phyloP scores from a whole-genome alignment of 2,888 invertebrate species.

The Chrysolina americana region DNA sequence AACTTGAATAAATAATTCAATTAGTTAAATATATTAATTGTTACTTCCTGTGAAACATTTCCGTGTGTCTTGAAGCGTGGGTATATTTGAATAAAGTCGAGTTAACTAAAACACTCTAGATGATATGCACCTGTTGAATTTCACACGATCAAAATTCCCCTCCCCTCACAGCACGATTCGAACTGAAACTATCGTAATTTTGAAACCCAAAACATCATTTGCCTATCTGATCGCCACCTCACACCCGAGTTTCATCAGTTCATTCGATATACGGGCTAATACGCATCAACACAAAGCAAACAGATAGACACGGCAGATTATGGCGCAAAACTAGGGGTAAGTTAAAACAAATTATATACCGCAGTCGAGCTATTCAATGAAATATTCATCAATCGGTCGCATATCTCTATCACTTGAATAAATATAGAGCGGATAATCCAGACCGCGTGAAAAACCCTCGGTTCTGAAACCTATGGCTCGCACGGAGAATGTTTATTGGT shows the following conservation, averaged over 20 bases:
- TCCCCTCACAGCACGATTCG: neutral
- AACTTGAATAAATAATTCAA: neutral
- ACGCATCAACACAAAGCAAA: conserved; percentile 5
- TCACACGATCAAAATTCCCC: conserved; percentile 17
- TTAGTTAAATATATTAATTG: neutral
- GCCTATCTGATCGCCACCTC: conserved; percentile 22
- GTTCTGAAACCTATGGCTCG: conserved; percentile 6
- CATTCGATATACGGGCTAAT: conserved; percentile 19
- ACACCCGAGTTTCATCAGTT: neutral
- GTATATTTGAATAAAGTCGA: neutral
- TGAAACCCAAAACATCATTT: neutral
- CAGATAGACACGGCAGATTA: conserved; percentile 23
- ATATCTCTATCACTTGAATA: conserved; percentile 32
- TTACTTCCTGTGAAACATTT: conserved; percentile 8
- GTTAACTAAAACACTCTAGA: neutral
- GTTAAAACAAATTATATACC: conserved; percentile 30
- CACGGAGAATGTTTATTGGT: conserved; percentile 47
- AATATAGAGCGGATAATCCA: conserved; percentile 32
- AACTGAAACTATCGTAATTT: conserved; percentile 9
- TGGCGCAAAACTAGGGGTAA: conserved; percentile 23
- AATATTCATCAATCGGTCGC: conserved; percentile 33
- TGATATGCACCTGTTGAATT: conserved; percentile 5
- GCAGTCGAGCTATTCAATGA: conserved; percentile 23
- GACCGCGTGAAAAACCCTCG: conserved; percentile 20
- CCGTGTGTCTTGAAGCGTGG: neutral